phyloP scores from a whole-genome alignment of 2,888 invertebrate species.

The Listrodromus nycthemerus region DNA sequence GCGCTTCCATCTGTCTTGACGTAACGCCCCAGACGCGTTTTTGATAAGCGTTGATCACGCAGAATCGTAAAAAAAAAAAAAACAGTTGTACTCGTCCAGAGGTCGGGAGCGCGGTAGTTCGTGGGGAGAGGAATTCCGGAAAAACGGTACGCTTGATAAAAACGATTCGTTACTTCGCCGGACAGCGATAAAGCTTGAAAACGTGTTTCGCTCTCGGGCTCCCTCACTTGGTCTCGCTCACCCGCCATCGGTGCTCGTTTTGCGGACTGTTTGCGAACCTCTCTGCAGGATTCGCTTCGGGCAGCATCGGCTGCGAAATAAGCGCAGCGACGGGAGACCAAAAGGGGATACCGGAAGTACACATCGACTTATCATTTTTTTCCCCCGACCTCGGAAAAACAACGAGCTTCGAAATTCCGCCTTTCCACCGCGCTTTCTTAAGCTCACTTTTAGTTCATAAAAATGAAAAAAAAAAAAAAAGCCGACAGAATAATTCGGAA shows the following conservation, averaged over 20 bases:
- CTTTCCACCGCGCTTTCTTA: neutral
- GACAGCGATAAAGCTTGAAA: slow-evolving; percentile 72
- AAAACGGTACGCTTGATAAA: slow-evolving; percentile 71
- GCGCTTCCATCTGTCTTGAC: slow-evolving; percentile 15
- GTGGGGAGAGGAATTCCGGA: slow-evolving; percentile 58
- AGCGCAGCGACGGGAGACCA: slow-evolving; percentile 1
- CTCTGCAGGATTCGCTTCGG: slow-evolving; percentile 16
- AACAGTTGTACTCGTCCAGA: slow-evolving; percentile 30
- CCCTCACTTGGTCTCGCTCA: slow-evolving; percentile 5
- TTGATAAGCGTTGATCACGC: slow-evolving; percentile 32
- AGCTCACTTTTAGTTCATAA: neutral
- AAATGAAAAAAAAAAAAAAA: neutral
- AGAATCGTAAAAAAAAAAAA: slow-evolving; percentile 26
- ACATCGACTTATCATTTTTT: slow-evolving; percentile 31
- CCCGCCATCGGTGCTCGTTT: slow-evolving; percentile 15
- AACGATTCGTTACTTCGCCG: slow-evolving; percentile 73
- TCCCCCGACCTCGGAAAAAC: neutral
- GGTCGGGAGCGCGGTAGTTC: neutral
- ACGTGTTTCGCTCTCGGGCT: slow-evolving; percentile 46
- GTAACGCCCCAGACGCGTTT: slow-evolving; percentile 20
- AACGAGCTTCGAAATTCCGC: neutral
- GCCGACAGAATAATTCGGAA: neutral
- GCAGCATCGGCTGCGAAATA: slow-evolving; percentile 29
- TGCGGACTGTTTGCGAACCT: slow-evolving; percentile 51
- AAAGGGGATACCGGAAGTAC: slow-evolving; percentile 23